These are phyloP conservation scores for Rhynchomys soricoides DNA, from an alignment of 2,113 vertebrate species.

Conservation along the genomic window DNA sequence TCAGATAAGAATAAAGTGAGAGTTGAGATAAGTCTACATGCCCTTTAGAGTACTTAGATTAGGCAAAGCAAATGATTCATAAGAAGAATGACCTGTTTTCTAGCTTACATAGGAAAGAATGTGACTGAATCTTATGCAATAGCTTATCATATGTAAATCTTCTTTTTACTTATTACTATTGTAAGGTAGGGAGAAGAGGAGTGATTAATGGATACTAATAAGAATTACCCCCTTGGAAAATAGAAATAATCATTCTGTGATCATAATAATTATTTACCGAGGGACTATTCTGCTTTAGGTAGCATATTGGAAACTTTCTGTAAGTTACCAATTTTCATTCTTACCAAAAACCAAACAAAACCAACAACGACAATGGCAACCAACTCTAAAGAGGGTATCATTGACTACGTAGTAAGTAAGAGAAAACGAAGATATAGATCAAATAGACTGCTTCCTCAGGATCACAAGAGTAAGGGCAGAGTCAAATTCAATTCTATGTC, in stretches of 20 bases:
- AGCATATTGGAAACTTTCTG: background rate
- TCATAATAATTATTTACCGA: constrained; percentile 39
- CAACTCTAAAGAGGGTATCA: background rate
- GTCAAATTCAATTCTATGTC: constrained; percentile 35
- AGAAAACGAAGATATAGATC: constrained; percentile 4
- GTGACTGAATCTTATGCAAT: background rate
- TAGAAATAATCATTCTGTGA: background rate
- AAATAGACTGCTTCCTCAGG: constrained; percentile 14
- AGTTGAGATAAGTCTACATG: background rate
- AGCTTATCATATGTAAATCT: background rate
- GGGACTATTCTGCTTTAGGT: background rate
- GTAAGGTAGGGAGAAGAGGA: background rate
- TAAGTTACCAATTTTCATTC: constrained; percentile 37
- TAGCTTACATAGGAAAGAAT: constrained; percentile 8
- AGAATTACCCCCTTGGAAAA: constrained; percentile 13
- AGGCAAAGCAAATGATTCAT: constrained; percentile 27
- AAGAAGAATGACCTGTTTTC: background rate
- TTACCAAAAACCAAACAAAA: background rate
- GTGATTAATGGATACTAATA: background rate
- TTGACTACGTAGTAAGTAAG: constrained; percentile 22
- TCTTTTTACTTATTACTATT: background rate
- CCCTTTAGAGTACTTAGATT: constrained; percentile 30
- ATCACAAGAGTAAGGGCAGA: constrained; percentile 13
- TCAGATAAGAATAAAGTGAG: constrained; percentile 37
- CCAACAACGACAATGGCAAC: background rate